Percentiles rank a stretch among this genome's conserved stretches.
These are phyloP conservation scores for Campoplex capitator DNA, from an alignment of 2,888 invertebrate genomes.

Conservation along the genomic window DNA sequence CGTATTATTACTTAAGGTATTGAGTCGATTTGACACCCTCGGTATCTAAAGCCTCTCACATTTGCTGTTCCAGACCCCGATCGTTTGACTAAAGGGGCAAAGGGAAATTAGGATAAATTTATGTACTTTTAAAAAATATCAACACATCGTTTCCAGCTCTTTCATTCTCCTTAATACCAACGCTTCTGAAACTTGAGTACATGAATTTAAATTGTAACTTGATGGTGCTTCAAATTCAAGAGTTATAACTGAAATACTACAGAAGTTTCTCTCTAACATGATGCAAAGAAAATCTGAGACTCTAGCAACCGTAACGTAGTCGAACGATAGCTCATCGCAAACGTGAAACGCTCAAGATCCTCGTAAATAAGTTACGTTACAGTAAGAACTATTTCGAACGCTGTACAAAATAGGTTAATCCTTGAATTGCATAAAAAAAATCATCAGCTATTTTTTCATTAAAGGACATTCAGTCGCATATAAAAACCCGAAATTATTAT, in stretches of 20 bases:
- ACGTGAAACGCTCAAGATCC: constrained; percentile 53
- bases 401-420: too few species aligned
- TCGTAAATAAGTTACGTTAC: constrained; percentile 61
- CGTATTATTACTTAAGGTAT: not conserved
- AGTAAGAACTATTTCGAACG: constrained; percentile 39
- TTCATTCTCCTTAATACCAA: not conserved
- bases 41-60: not conserved
- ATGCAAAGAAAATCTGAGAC: not conserved
- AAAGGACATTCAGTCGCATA: too few species aligned
- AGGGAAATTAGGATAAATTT: not conserved
- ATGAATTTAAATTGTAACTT: not conserved
- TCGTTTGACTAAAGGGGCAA: not conserved
- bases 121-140: not conserved
- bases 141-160: not conserved
- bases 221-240: not conserved
- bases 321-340: constrained; percentile 25
- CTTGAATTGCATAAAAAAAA: too few species aligned
- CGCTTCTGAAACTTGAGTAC: not conserved
- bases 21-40: not conserved
- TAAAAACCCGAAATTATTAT: too few species aligned
- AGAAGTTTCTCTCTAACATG: not conserved
- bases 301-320: not conserved
- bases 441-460: too few species aligned
- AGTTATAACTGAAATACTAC: not conserved
- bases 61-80: not conserved